A percentile compares a stretch with the other conserved stretches of the same genome.
Evolutionary conservation across 2,113 vertebrate species (phyloP).

Genomic region (Otolemur garnettii): DNA sequence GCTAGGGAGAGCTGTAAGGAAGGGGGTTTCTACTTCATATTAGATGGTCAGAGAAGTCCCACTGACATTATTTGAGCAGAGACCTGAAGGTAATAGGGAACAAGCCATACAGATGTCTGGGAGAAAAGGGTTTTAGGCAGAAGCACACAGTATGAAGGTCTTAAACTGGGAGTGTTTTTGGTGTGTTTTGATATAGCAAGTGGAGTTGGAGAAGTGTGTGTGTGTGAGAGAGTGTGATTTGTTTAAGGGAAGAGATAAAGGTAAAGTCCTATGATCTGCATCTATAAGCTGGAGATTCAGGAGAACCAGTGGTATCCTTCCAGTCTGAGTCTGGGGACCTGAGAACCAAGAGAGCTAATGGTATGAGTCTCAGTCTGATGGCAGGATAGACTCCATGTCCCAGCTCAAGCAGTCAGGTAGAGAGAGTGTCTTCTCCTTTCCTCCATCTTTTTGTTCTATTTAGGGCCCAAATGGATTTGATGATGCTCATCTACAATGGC

Average conservation of each 20-base stretch:
- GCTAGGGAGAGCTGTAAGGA: fast-evolving
- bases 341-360: not conserved
- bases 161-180: not conserved
- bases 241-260: not conserved
- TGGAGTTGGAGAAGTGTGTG: not conserved
- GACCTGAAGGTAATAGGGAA: not conserved
- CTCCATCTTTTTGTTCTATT: not conserved
- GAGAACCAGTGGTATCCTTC: not conserved
- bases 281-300: not conserved
- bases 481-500: not conserved
- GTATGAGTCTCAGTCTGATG: not conserved
- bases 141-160: not conserved
- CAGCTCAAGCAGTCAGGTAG: not conserved
- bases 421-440: not conserved
- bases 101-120: not conserved
- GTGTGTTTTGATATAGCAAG: not conserved
- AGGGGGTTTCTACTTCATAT: not conserved
- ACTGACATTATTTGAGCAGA: not conserved
- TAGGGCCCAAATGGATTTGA: not conserved
- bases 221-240: too few relatives aligned
- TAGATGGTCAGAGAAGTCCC: not conserved
- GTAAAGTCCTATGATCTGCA: not conserved
- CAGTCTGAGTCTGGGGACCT: not conserved
- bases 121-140: not conserved
- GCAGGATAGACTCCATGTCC: not conserved